These are phyloP conservation scores for Rhynchotus rufescens DNA, from an alignment of 2,797 vertebrate genomes.

Conservation along the genomic window DNA sequence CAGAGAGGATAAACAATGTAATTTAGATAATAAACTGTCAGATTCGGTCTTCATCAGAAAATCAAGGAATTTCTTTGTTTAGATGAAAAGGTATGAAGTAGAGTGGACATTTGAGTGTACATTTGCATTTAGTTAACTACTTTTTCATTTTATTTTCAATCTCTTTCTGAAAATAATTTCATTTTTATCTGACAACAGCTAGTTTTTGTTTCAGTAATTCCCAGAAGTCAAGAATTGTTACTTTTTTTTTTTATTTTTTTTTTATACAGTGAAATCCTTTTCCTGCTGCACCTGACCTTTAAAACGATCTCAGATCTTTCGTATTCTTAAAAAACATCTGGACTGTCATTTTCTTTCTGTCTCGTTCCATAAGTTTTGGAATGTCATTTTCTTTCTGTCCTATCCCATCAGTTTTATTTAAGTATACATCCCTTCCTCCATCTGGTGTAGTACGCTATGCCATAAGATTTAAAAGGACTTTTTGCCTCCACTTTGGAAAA, in stretches of 20 bases:
- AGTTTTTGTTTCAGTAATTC: background rate
- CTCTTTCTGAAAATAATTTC: background rate
- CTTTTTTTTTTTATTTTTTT: background rate
- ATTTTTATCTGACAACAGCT: background rate
- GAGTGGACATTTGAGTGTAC: no score
- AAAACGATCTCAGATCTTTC: background rate
- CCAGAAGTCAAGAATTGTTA: background rate
- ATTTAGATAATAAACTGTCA: background rate
- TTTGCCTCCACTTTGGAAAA: background rate
- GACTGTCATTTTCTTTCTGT: background rate
- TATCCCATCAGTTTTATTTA: background rate
- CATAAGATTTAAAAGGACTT: background rate
- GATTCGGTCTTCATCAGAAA: background rate
- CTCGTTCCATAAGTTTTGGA: background rate
- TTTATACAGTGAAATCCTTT: background rate
- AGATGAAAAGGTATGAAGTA: background rate
- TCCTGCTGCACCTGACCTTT: background rate
- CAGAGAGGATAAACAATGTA: background rate
- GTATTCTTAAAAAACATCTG: background rate
- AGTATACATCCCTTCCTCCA: background rate
- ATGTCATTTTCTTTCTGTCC: background rate
- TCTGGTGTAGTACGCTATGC: background rate
- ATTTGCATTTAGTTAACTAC: background rate
- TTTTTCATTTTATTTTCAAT: background rate
- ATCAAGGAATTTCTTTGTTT: background rate